phyloP scores from a whole-genome alignment of 1,140 invertebrate genomes.

The Anadara kagoshimensis region DNA sequence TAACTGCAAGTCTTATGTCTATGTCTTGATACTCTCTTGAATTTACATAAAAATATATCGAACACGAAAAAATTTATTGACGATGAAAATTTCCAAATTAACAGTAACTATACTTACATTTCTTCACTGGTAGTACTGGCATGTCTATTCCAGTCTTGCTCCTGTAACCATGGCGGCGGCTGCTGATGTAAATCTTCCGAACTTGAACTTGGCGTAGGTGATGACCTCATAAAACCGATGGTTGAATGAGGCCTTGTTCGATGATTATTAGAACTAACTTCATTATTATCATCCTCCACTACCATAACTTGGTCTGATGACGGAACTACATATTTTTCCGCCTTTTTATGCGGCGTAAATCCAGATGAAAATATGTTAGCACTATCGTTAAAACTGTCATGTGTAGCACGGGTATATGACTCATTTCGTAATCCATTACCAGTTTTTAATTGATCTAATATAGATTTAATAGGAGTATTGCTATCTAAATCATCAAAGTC shows the following conservation, averaged over 20 bases:
- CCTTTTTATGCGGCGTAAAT: conserved; percentile 28
- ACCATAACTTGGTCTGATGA: no score
- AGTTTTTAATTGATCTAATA: conserved; percentile 25
- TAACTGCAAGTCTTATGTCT: no score
- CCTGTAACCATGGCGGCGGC: conserved; percentile 44
- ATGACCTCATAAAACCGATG: conserved; percentile 51
- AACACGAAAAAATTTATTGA: no score
- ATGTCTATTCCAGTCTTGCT: conserved; percentile 47
- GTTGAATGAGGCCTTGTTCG: conserved; percentile 63
- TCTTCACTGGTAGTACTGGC: conserved; percentile 44
- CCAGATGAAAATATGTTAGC: conserved; percentile 37
- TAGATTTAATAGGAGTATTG: conserved; percentile 15
- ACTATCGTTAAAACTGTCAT: conserved; percentile 60
- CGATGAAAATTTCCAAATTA: no score
- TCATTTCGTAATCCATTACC: conserved; percentile 55
- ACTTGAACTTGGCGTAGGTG: conserved; percentile 48
- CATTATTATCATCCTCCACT: no score
- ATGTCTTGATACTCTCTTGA: no score
- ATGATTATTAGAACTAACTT: neutral
- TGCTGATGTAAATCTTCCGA: conserved; percentile 48
- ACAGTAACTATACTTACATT: conserved; percentile 17
- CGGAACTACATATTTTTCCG: neutral
- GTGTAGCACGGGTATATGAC: conserved; percentile 61
- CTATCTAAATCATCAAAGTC: conserved; percentile 25
- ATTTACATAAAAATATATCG: no score